Base-by-base conservation (phyloP, 2,888 invertebrate species). In the Pristionchus exspectatus region DNA sequence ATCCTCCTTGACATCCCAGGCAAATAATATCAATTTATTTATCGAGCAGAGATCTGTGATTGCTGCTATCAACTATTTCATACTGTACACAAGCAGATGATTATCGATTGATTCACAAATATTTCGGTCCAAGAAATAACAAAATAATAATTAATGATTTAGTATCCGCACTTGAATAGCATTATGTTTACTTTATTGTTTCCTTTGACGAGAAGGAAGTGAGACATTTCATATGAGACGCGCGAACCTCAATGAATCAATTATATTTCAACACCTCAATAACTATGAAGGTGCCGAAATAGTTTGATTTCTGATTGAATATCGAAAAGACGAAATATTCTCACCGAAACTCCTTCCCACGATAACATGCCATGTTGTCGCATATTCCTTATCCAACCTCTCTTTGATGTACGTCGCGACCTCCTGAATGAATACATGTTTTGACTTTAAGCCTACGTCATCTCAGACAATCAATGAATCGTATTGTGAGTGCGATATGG, bases 321-420 rank as follows among this genome's bases (percentile, higher is more conserved):
- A n/a, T 21, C 10, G 9, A 50, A 9, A 50, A 12, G 44, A 38
- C 5, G 10, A 50, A 3, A 50, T 10, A 56, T 33, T 2, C 72
- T 24, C n/a, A 81, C 89, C 89, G 66, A 89, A 89, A 83, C 89
- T 89, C 63, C 83, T 81, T 81, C 89, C 89, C 1, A 89, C 89
- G 38, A 89, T 89, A 9, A 89, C 89, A 30, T 89, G 89, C 89
- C 89, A 89, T 0, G 89, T 89, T 2, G 89, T 89, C 83, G 89
- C 89, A 56, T 89, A 89, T 30, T 89, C 81, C 89, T 89, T 89
- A 63, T 89, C 89, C 89, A 89, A 69, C 44, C 83, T 27, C 50
- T 89, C 89, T 38, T 89, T 89, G 89, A 89, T 89, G 83, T 81
- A 89, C 27, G 89, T 89, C n/a, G 89, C 89, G n/a, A 89, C 89